Evolutionary conservation across 2,797 vertebrate genomes (phyloP).

Genomic region (Argentina silus): DNA sequence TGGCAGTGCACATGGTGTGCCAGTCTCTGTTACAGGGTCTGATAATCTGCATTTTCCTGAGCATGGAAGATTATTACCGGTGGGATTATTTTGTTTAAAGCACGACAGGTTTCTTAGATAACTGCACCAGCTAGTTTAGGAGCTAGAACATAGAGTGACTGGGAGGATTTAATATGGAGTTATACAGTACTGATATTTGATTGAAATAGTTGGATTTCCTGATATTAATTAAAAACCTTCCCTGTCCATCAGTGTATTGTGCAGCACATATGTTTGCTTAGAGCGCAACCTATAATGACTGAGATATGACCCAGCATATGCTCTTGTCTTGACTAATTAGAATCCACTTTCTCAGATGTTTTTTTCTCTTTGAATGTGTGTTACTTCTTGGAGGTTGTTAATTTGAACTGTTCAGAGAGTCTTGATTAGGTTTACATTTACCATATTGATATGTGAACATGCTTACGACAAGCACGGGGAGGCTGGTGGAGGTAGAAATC

Average conservation of each 20-base stretch:
- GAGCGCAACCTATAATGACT: background rate
- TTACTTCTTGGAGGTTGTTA: too few species aligned
- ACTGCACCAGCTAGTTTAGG: background rate
- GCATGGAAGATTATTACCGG: constrained; percentile 43
- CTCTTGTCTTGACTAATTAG: background rate
- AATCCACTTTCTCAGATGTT: background rate
- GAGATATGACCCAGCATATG: background rate
- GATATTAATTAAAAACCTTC: background rate
- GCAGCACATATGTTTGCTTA: background rate
- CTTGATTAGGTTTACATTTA: too few species aligned
- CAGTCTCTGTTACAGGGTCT: background rate
- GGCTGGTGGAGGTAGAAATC: too few species aligned
- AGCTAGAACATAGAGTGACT: constrained; percentile 8
- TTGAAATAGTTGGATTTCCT: background rate
- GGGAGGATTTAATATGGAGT: background rate
- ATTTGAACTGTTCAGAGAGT: too few species aligned
- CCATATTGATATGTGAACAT: too few species aligned
- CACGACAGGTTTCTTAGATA: constrained; percentile 27
- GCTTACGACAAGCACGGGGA: too few species aligned
- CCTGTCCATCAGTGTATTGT: background rate
- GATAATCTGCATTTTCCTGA: constrained; percentile 55
- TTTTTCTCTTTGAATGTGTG: too few species aligned
- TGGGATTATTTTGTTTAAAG: constrained; percentile 53
- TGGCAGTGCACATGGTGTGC: constrained; percentile 44
- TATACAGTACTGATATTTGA: background rate